Conservation (phyloP, 1,140 invertebrate genomes). For the Teleogryllus occipitalis region DNA sequence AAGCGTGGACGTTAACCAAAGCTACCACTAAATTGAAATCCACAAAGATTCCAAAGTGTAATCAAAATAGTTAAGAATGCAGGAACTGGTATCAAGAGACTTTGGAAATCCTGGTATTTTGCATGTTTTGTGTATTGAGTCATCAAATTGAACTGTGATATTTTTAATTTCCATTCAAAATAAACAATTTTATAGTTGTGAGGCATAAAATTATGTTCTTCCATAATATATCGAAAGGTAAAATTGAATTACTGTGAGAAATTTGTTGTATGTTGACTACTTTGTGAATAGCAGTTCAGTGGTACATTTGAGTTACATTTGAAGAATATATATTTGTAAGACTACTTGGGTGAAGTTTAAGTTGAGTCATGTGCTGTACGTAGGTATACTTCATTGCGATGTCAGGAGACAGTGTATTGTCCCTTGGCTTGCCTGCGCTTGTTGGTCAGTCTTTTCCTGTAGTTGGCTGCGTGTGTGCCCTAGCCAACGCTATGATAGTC, state of each 20-base stretch:
- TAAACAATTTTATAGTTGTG: neutral
- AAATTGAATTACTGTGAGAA: too few species aligned
- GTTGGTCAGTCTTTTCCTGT: neutral
- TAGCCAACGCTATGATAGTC: conserved; percentile 7
- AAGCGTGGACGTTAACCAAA: neutral
- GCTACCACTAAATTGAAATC: neutral
- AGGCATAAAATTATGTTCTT: too few species aligned
- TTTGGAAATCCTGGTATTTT: neutral
- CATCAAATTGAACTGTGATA: neutral
- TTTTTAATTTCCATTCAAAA: neutral
- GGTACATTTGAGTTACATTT: neutral
- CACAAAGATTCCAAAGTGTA: neutral
- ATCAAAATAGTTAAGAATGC: neutral
- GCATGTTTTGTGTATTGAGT: neutral
- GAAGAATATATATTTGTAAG: conserved; percentile 1
- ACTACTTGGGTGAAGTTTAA: neutral
- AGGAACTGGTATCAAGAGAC: too few species aligned
- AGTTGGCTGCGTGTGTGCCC: neutral
- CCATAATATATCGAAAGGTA: too few species aligned
- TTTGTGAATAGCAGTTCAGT: neutral
- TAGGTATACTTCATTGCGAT: neutral
- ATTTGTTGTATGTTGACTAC: neutral
- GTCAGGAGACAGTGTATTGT: neutral
- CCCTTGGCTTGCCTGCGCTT: neutral
- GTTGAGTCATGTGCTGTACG: neutral